Conservation (phyloP, 2,797 vertebrate species). For the Buceros bicornis region DNA sequence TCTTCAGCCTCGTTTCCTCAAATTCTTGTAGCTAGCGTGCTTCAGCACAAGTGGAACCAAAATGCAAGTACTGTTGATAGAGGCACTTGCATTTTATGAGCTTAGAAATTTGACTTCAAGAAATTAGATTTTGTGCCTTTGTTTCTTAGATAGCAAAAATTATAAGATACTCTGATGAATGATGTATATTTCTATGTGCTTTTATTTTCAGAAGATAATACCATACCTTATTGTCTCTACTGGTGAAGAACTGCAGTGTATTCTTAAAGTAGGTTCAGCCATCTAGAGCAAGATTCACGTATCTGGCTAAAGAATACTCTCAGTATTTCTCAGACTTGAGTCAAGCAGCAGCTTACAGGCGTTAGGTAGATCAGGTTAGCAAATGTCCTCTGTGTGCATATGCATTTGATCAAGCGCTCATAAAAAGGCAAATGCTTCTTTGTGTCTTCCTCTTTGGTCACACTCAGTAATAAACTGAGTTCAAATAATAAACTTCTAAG, state of each 20-base stretch:
- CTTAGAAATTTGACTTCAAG: background rate
- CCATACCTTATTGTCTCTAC: background rate
- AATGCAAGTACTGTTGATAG: background rate
- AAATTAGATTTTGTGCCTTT: background rate
- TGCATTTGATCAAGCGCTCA: background rate
- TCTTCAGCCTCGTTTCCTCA: background rate
- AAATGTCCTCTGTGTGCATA: background rate
- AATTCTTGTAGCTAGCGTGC: background rate
- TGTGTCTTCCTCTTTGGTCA: background rate
- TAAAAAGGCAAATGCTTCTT: background rate
- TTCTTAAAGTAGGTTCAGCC: background rate
- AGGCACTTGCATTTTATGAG: background rate
- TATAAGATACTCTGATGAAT: background rate
- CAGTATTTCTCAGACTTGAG: background rate
- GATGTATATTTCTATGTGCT: background rate
- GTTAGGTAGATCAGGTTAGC: background rate
- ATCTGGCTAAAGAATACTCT: background rate
- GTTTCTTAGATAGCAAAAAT: background rate
- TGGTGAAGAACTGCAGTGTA: background rate
- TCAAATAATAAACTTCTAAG: background rate
- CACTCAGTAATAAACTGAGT: background rate
- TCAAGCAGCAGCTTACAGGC: background rate
- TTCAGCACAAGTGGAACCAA: background rate
- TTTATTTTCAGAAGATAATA: background rate
- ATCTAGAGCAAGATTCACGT: background rate